A percentile compares a stretch with the other conserved stretches of the same genome.
These are phyloP conservation scores for Pangasius djambal DNA, from an alignment of 2,797 vertebrate genomes.

Conservation along the genomic window DNA sequence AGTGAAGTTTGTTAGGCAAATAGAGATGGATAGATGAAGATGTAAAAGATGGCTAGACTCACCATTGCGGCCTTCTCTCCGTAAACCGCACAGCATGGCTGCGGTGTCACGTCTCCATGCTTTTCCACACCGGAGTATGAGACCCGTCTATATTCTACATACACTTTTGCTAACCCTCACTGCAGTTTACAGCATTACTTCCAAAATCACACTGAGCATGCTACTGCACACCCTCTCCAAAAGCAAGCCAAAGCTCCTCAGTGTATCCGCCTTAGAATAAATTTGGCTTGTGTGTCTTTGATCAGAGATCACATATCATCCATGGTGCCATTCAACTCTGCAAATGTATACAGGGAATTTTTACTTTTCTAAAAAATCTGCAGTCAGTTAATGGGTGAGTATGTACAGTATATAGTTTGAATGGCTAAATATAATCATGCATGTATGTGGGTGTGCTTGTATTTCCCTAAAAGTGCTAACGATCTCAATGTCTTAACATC, in stretches of 20 bases:
- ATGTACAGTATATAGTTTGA: neutral
- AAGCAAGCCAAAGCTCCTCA: neutral
- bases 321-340: neutral
- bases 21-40: neutral
- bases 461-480: neutral
- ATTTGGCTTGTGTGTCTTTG: neutral
- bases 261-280: neutral
- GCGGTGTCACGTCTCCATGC: conserved; percentile 61
- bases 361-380: neutral
- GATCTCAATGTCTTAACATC: neutral
- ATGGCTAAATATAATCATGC: neutral
- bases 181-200: neutral
- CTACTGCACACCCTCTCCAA: neutral
- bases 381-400: neutral
- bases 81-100: conserved; percentile 81
- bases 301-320: neutral
- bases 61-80: conserved; percentile 78
- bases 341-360: neutral
- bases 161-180: neutral
- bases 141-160: conserved; percentile 22
- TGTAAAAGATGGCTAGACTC: conserved; percentile 59
- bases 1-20: neutral
- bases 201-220: neutral
- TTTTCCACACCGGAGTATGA: conserved; percentile 31
- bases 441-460: too few species aligned